Conservation (phyloP, 2,888 invertebrate species). For the Torymus aiolomorphi region DNA sequence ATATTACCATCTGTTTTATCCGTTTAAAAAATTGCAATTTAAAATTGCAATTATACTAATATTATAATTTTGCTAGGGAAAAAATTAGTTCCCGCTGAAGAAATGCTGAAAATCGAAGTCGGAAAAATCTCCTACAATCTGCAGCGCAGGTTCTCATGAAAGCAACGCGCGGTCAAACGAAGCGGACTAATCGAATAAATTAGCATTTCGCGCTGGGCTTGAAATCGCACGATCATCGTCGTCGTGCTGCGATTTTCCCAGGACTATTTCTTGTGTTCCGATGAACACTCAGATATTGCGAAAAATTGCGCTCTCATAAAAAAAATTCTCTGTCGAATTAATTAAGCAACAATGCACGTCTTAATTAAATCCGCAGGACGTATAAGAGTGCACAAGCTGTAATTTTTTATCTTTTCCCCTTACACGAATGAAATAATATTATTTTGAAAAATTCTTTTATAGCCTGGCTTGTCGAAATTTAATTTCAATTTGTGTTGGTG, state of each 20-base stretch:
- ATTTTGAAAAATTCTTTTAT: too few species aligned
- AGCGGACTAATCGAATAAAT: conserved; percentile 68
- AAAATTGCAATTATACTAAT: too few species aligned
- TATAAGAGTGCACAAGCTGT: neutral
- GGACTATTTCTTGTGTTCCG: conserved; percentile 26
- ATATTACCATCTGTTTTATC: too few species aligned
- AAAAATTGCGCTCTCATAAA: conserved; percentile 16
- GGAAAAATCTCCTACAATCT: conserved; percentile 7
- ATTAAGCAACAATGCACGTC: neutral
- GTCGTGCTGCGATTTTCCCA: conserved; percentile 57
- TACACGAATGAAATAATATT: too few species aligned
- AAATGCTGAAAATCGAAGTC: neutral
- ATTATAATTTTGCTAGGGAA: too few species aligned
- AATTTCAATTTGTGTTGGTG: neutral
- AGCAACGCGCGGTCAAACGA: conserved; percentile 58
- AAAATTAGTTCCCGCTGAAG: neutral
- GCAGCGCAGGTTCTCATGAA: conserved; percentile 27
- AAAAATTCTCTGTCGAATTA: conserved; percentile 13
- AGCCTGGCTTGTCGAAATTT: neutral
- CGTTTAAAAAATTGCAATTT: too few species aligned
- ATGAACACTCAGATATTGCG: conserved; percentile 11
- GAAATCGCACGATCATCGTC: conserved; percentile 59
- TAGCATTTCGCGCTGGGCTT: conserved; percentile 66
- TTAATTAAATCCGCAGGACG: neutral
- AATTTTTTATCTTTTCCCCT: too few species aligned